Percentiles rank a stretch among this genome's conserved stretches.
phyloP scores from a whole-genome alignment of 1,140 invertebrate genomes.

The Bilobella aurantiaca region DNA sequence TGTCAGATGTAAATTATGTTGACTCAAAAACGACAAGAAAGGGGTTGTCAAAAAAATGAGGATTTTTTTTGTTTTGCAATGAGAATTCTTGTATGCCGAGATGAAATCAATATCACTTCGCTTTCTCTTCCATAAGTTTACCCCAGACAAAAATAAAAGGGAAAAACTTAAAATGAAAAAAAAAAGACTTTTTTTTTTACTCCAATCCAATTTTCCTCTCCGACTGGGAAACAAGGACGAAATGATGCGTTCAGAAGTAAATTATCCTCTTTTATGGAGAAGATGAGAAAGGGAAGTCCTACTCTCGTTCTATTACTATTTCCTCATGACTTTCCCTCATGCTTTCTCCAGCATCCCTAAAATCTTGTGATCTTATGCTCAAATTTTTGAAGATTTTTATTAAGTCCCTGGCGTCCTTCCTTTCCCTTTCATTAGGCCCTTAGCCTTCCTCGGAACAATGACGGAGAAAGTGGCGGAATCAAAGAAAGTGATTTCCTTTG shows the following conservation, averaged over 20 bases:
- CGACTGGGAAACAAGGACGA: background rate
- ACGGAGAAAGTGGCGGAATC: too few relatives aligned
- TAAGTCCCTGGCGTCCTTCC: conserved; percentile 4
- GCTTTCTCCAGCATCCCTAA: background rate
- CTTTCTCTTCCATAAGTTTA: background rate
- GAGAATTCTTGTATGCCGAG: too few relatives aligned
- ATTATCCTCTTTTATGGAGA: conserved; percentile 7
- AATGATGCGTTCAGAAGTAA: conserved; percentile 15
- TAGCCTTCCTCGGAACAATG: background rate
- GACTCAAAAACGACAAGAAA: background rate
- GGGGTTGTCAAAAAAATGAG: background rate
- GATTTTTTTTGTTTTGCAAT: too few relatives aligned
- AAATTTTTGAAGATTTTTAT: conserved; percentile 8
- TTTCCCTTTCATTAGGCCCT: background rate
- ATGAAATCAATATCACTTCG: too few relatives aligned
- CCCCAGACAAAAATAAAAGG: background rate
- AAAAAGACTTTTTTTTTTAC: background rate
- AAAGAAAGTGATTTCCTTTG: too few relatives aligned
- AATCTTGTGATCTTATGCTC: background rate
- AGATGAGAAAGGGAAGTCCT: background rate
- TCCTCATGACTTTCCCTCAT: conserved; percentile 2
- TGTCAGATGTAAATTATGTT: background rate
- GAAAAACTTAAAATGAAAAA: background rate
- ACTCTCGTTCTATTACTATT: background rate
- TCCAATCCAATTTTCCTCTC: conserved; percentile 3